Evolutionary conservation across 2,888 invertebrate species (phyloP), one percentile per base, ranked within the genome.

Genomic region (Bedellia somnulentella): DNA sequence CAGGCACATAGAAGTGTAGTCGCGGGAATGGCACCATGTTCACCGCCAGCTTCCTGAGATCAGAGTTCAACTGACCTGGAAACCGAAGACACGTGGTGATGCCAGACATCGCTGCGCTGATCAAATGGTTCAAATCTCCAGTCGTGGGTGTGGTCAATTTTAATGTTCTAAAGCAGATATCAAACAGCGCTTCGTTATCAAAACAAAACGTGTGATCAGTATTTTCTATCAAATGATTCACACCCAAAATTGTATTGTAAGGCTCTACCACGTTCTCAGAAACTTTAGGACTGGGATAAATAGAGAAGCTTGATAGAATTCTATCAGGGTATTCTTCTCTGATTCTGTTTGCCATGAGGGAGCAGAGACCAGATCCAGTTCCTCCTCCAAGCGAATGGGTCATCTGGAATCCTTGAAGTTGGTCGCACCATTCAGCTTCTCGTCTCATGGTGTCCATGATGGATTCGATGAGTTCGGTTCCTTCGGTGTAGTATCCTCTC

Each of bases 381-480:
- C 88, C 87, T 24, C 88, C 87, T 2, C 87, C 86, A 2, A 88
- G 63, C 1, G 86, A 86, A 49, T 86, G 86, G n/a, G 85, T 81
- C 37, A 85, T 49, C 47, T 86, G 85, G 49, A 85, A 85, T 10
- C 87, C 87, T 49, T 78, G 77, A 9, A 78, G 60, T 40, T 87
- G 86, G 47, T 88, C 87, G 44, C 87, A 75, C 45, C 81, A 58
- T 67, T 86, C 84, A 5, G 78, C 80, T 55, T 82, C 80, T 41
- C 77, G 80, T 24, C 82, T 53, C 1, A 78, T 61, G 2, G 80
- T 77, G 40, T 81, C 81, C 13, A 80, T 47, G 5, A 58, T 58
- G 1, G 83, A 81, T 49, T 83, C 86, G 46, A 62, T 79, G 49
- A 75, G 73, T 67, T 75, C 85, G 50, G 66, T 77, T 2, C 82